Conservation (phyloP, 2,113 vertebrate species). For the Axis porcinus region DNA sequence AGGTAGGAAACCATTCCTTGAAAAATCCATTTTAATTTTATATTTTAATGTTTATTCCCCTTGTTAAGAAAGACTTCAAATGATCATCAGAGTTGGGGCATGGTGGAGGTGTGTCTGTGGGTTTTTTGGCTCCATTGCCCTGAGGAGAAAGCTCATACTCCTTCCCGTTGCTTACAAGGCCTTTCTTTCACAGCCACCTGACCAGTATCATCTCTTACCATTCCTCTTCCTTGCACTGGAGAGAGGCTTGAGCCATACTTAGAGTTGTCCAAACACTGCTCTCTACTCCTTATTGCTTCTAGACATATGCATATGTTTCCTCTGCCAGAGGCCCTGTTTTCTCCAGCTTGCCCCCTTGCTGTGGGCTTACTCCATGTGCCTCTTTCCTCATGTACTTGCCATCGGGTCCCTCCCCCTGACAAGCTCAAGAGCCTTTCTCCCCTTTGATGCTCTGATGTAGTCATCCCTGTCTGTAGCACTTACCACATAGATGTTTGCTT, state of each 20-base stretch:
- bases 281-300: background rate
- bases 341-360: background rate
- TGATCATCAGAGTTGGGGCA: slow-evolving; percentile 27
- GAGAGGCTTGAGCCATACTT: background rate
- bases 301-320: background rate
- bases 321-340: background rate
- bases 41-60: slow-evolving; percentile 64
- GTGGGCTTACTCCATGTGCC: background rate
- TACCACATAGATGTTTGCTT: background rate
- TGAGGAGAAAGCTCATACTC: background rate
- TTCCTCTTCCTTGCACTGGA: background rate
- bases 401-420: background rate
- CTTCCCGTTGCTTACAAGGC: background rate
- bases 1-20: slow-evolving; percentile 69
- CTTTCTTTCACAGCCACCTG: background rate
- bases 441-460: background rate
- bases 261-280: background rate
- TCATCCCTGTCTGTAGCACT: background rate
- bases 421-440: background rate
- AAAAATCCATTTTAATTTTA: slow-evolving; percentile 65
- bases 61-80: slow-evolving; percentile 55
- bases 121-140: background rate
- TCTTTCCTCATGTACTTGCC: background rate
- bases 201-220: background rate
- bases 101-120: slow-evolving; percentile 40